A percentile compares a stretch with the other conserved stretches of the same genome.
Conservation (phyloP, 2,797 vertebrate genomes). For the Anguilla anguilla region DNA sequence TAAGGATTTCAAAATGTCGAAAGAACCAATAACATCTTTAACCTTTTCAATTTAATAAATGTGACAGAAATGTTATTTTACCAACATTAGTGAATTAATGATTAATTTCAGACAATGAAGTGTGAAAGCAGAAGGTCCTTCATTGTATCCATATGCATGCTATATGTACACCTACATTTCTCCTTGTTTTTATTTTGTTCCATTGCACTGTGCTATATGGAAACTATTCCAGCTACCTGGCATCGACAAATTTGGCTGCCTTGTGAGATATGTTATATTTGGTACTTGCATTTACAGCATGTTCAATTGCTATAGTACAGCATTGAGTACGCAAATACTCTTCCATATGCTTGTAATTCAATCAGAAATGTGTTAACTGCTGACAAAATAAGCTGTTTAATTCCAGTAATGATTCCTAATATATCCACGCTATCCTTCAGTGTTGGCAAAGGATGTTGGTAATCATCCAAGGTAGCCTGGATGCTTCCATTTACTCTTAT, state of each 20-base stretch:
- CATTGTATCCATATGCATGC: not conserved
- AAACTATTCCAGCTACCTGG: not conserved
- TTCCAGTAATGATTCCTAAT: not conserved
- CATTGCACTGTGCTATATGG: not conserved
- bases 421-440: not conserved
- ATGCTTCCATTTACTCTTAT: not conserved
- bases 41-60: slow-evolving; percentile 26
- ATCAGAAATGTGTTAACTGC: not conserved
- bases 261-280: not conserved
- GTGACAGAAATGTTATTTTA: not conserved
- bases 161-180: not conserved
- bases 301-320: not conserved
- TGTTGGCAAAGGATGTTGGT: not conserved
- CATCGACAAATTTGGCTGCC: not conserved
- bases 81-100: not conserved
- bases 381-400: not conserved
- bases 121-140: not conserved
- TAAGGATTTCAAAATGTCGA: slow-evolving; percentile 50
- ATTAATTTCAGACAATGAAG: not conserved
- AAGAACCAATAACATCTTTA: slow-evolving; percentile 53
- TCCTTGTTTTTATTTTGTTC: not conserved
- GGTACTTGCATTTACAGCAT: not conserved
- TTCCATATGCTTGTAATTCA: not conserved
- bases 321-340: not conserved
- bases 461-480: not conserved